A percentile compares a stretch with the other conserved stretches of the same genome.
Evolutionary conservation across 2,797 vertebrate genomes (phyloP).

Genomic region (Paramormyrops hopkinsi): DNA sequence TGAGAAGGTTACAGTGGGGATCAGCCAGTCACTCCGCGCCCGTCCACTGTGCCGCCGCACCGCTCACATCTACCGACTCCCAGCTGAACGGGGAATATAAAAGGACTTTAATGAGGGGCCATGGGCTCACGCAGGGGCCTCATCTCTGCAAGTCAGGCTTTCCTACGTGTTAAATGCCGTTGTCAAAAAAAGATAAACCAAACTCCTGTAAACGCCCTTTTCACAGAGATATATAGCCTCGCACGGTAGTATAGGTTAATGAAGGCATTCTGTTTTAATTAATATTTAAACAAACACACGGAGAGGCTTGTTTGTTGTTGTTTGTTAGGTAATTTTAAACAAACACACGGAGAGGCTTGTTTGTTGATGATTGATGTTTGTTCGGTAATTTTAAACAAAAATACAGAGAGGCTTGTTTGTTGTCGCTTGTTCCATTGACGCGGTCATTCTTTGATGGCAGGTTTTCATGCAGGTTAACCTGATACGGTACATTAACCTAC

Average conservation of each 20-base stretch:
- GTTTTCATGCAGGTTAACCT: neutral
- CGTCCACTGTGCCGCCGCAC: neutral
- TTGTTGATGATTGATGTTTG: neutral
- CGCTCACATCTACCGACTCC: neutral
- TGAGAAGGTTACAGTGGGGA: neutral
- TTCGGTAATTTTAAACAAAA: neutral
- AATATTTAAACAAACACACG: neutral
- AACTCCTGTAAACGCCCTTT: neutral
- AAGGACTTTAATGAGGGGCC: neutral
- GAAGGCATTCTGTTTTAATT: neutral
- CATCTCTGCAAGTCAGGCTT: neutral
- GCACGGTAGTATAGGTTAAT: neutral
- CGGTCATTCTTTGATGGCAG: neutral
- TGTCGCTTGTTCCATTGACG: neutral
- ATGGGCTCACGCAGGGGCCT: neutral
- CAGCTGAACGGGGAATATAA: neutral
- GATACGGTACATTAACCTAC: neutral
- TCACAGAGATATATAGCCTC: neutral
- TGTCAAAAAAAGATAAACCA: neutral
- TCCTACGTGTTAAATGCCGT: neutral
- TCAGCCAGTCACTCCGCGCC: neutral
- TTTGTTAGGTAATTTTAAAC: neutral
- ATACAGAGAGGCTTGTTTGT: neutral
- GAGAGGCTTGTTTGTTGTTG: neutral
- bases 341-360: neutral